Conservation (phyloP, 2,888 invertebrate genomes). For the Lacanobia oleracea region DNA sequence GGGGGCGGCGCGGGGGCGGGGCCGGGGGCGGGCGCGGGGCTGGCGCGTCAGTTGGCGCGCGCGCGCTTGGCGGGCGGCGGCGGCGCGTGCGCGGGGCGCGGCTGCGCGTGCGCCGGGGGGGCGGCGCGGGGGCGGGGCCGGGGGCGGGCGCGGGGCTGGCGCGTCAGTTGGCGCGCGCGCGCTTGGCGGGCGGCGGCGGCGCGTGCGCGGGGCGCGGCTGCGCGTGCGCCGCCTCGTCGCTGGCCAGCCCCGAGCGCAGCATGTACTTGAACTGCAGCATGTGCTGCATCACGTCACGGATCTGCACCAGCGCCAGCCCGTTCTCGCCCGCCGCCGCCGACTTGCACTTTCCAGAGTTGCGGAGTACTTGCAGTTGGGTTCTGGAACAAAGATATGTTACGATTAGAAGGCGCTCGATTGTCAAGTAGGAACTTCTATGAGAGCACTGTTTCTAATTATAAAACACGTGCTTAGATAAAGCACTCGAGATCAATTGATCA, state of each 20-base stretch:
- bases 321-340: conserved; percentile 92
- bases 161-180: conserved; percentile 83
- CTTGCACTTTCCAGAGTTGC: conserved; percentile 94
- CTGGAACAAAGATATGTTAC: conserved; percentile 78
- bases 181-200: conserved; percentile 69
- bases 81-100: conserved; percentile 23
- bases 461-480: neutral
- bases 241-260: conserved; percentile 90
- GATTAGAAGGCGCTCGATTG: neutral
- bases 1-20: conserved; percentile 65
- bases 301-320: conserved; percentile 94
- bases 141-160: fast-evolving
- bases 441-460: conserved; percentile 6
- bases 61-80: conserved; percentile 61
- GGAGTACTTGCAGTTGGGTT: conserved; percentile 94
- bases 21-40: conserved; percentile 67
- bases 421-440: neutral
- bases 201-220: conserved; percentile 69
- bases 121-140: fast-evolving
- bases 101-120: neutral
- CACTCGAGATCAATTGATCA: conserved; percentile 2
- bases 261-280: conserved; percentile 97
- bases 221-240: conserved; percentile 71
- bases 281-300: conserved; percentile 95
- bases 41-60: conserved; percentile 59